Evolutionary conservation across 2,888 invertebrate genomes (phyloP).

Genomic region (Trilocha varians): DNA sequence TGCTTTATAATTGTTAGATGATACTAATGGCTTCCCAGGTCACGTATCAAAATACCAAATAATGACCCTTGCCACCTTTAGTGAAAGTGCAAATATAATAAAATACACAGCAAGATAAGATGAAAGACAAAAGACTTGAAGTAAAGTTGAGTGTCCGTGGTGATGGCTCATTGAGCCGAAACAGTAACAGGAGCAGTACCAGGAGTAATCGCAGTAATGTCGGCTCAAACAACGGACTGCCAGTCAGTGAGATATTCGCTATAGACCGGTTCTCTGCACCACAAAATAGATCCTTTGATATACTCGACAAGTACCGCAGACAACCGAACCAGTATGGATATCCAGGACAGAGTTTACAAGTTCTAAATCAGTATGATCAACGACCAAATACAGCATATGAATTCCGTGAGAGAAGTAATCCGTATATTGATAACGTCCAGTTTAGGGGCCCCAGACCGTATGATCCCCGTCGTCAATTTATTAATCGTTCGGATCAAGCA

Average conservation of each 20-base stretch:
- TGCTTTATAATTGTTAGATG: not conserved
- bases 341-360: conserved; percentile 59
- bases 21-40: too few species aligned
- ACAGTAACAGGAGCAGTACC: conserved; percentile 50
- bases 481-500: conserved; percentile 15
- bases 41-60: not conserved
- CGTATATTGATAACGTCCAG: conserved; percentile 43
- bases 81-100: not conserved
- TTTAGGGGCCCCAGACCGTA: conserved; percentile 23
- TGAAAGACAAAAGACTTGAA: conserved; percentile 67
- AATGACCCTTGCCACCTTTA: not conserved
- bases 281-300: conserved; percentile 52
- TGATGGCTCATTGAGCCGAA: conserved; percentile 57
- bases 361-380: conserved; percentile 47
- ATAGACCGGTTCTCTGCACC: conserved; percentile 55
- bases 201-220: conserved; percentile 54
- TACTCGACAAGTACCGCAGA: conserved; percentile 51
- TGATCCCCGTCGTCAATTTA: conserved; percentile 22
- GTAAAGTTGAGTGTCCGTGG: conserved; percentile 64
- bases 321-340: conserved; percentile 49
- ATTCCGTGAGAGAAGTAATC: conserved; percentile 30
- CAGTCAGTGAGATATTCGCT: conserved; percentile 60
- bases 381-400: conserved; percentile 28
- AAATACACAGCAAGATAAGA: conserved; percentile 18
- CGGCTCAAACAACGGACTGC: conserved; percentile 45